Evolutionary conservation across 2,888 invertebrate species (phyloP), one percentile per base, ranked within the genome.

Genomic region (Clistopyga incitator): DNA sequence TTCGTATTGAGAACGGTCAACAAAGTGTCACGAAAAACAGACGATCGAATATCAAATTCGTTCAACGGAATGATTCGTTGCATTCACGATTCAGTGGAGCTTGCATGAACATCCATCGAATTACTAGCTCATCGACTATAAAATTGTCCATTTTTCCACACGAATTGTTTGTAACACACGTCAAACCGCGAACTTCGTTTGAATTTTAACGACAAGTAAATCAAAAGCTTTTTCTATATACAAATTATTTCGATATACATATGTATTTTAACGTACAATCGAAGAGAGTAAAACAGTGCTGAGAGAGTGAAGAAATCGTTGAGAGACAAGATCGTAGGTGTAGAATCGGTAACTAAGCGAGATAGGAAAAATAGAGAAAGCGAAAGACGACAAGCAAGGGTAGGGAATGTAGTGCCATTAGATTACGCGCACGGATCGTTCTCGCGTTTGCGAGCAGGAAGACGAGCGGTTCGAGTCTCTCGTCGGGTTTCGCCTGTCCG

Each of bases 401-500:
- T 71, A 38, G 71, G 15, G 54, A 71, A 71, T 71, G 34, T 38
- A 18, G 54, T 38, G 56, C 42, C 15, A 42, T 23, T n/a, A 20
- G 71, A 71, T 71, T 56, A 71, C 71, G 54, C 23, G 70, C 70
- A 54, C 70, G 70, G 52, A 71, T 56, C 42, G 70, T 71, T 71
- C 15, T 54, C 52, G 70, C 70, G 38, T 34, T 54, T 25, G 42
- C 56, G 71, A 34, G n/a, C n/a, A n/a, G 25, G n/a, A 71, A 25
- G 59, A n/a, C 45, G 59, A 59, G n/a, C 45, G 23, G 45, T 42
- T 23, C 23, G 25, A 59, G n/a, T 42, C 56, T 72, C 72, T 56
- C 25, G 59, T 29, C 59, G 25, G 25, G 59, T 59, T 59, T 72
- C 45, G 72, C 59, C 45, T 72, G 59, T 47, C 45, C 4, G 29